Base-by-base conservation (phyloP, 2,888 invertebrate species). In the Caradrina clavipalpis region DNA sequence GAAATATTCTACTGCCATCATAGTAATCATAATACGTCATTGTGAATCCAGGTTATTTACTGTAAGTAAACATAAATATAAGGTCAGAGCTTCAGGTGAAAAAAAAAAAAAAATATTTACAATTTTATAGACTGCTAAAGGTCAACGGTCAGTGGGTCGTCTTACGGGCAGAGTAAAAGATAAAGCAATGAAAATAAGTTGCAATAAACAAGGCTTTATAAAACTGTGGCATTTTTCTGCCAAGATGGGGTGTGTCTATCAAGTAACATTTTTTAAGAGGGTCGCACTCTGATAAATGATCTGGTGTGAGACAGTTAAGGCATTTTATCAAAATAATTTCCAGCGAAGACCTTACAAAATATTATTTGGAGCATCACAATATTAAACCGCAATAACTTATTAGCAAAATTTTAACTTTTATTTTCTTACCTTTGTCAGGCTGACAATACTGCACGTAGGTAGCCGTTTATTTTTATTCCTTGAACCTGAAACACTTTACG, bases 1-100 rank as follows among this genome's bases (percentile, higher is more conserved):
- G 90, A 91, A 98, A 98, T 72, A 97, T 90, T 87, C 97, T 97
- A 90, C 97, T 97, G 71, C 98, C 98, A 90, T 97, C 97, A 89
- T 98, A 98, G 84, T 96, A 96, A 86, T 95, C 94, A 76, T 94
- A 87, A 80, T 93, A 95, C 56, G 86, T 81, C 69, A 89, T 81
- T 70, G 90, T 85, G 91, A 91, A 92, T 79, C 56, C 86, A 60
- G 60, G 50, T 65, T 73, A 55, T 69, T 54, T 53, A 35, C 80
- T 84, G 82, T 66, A 68, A 84, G 73, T 61, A 83, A 70, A 73
- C 54, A 73, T 45, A 8, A 17, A 8, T 51, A 10, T 19, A 22
- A 45, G 42, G 45, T 17, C 6, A 42, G 45, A 39, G 39, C 13
- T 39, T 3, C 8, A 26, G 42, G 42, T 15, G 15, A 42, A 17